Percentiles rank a stretch among this genome's conserved stretches.
These are phyloP conservation scores for Philantomba maxwellii DNA, from an alignment of 2,113 vertebrate species.

Conservation along the genomic window DNA sequence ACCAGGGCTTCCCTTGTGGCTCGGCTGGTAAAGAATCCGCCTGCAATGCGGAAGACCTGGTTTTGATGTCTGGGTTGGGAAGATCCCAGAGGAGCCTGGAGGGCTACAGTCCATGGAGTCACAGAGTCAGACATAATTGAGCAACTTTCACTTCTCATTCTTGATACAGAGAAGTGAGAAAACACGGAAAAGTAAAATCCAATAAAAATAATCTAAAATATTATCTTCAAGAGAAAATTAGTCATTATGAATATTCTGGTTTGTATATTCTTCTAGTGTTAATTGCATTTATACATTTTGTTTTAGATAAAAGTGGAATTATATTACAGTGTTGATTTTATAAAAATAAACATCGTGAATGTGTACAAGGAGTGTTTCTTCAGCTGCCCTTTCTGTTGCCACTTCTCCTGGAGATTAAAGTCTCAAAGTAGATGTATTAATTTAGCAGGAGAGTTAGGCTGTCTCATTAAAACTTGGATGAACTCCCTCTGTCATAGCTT, in stretches of 20 bases:
- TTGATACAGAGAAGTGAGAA: background rate
- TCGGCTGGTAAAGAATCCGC: background rate
- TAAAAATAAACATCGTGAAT: background rate
- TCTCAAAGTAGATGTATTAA: background rate
- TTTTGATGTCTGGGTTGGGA: background rate
- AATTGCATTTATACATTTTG: background rate
- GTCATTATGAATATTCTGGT: background rate
- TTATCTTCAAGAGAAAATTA: background rate
- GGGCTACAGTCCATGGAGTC: background rate
- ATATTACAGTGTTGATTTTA: background rate
- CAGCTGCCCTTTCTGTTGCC: background rate
- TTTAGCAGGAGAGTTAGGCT: background rate
- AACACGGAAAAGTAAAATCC: background rate
- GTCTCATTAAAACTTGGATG: slow-evolving; percentile 4
- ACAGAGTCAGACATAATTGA: background rate
- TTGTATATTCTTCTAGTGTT: background rate
- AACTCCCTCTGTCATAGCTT: background rate
- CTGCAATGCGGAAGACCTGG: background rate
- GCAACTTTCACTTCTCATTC: background rate
- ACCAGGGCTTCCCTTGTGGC: background rate
- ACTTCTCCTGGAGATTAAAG: background rate
- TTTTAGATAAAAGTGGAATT: background rate
- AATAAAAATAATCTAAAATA: background rate
- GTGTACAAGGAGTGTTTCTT: background rate
- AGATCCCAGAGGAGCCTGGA: background rate